phyloP scores from a whole-genome alignment of 2,888 invertebrate genomes.

The Drosophila ustulata region DNA sequence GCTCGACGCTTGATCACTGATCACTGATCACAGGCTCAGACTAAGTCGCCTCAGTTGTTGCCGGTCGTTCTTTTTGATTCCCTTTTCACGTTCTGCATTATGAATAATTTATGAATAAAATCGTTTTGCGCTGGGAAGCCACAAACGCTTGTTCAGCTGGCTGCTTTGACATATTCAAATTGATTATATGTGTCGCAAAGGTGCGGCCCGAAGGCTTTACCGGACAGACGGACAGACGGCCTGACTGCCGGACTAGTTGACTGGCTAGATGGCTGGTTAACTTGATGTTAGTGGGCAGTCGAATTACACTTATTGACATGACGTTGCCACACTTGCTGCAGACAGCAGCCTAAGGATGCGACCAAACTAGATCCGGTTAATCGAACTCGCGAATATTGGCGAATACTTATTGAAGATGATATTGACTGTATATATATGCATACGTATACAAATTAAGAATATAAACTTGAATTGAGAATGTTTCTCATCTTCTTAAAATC shows the following conservation, averaged over 20 bases:
- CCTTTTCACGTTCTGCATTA: conserved; percentile 32
- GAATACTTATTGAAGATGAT: background rate
- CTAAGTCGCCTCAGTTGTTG: conserved; percentile 1
- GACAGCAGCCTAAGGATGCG: background rate
- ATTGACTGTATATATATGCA: no score
- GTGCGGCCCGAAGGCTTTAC: conserved; percentile 20
- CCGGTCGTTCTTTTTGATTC: conserved; percentile 23
- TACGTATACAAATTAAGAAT: no score
- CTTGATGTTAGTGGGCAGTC: conserved; percentile 20
- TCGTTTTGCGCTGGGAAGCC: conserved; percentile 25
- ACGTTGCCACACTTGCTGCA: conserved; percentile 20
- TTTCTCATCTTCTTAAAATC: no score
- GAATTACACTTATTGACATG: conserved; percentile 19
- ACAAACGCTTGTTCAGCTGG: conserved; percentile 33
- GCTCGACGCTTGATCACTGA: conserved; percentile 5
- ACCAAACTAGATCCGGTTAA: background rate
- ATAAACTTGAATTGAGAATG: no score
- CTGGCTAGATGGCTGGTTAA: conserved; percentile 9
- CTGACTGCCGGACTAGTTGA: no score
- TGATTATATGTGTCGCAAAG: conserved; percentile 42
- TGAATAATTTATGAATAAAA: conserved; percentile 67
- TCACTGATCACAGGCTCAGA: conserved; percentile 7
- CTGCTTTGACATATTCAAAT: conserved; percentile 54
- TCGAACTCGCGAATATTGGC: background rate
- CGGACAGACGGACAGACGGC: background rate